phyloP scores from a whole-genome alignment of 2,797 vertebrate species.

The Pseudochirops corinnae region DNA sequence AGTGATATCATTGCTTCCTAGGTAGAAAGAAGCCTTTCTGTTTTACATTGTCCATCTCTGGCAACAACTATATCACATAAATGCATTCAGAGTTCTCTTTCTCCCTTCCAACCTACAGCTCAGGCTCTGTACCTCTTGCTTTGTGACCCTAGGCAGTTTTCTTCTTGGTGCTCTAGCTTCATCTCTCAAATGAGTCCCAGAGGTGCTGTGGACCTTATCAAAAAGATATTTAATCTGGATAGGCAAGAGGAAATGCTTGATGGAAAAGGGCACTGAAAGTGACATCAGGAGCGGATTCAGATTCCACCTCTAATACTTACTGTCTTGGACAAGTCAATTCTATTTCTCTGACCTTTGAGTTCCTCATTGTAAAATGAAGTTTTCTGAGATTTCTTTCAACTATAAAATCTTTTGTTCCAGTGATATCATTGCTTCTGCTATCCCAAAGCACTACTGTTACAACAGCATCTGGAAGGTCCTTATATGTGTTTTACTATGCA shows the following conservation, averaged over 20 bases:
- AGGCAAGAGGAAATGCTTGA: background rate
- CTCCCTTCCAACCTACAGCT: background rate
- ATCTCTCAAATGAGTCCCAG: background rate
- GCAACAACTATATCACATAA: background rate
- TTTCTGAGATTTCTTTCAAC: background rate
- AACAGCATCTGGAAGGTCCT: background rate
- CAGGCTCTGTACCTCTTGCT: background rate
- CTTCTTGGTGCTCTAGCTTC: background rate
- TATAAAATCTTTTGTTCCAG: background rate
- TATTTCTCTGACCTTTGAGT: background rate
- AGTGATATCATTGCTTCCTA: no score
- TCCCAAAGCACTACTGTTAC: background rate
- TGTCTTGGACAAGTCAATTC: background rate
- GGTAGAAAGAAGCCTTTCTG: no score
- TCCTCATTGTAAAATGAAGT: background rate
- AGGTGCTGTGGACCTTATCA: background rate
- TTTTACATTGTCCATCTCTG: no score
- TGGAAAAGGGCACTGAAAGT: background rate
- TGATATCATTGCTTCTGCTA: background rate
- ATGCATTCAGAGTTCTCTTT: background rate
- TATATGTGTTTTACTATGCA: background rate
- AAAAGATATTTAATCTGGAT: background rate
- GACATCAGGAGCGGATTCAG: background rate
- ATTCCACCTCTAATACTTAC: background rate
- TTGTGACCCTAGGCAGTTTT: background rate